These are phyloP conservation scores for Agraylea sexmaculata DNA, from an alignment of 1,140 invertebrate genomes.

Conservation along the genomic window DNA sequence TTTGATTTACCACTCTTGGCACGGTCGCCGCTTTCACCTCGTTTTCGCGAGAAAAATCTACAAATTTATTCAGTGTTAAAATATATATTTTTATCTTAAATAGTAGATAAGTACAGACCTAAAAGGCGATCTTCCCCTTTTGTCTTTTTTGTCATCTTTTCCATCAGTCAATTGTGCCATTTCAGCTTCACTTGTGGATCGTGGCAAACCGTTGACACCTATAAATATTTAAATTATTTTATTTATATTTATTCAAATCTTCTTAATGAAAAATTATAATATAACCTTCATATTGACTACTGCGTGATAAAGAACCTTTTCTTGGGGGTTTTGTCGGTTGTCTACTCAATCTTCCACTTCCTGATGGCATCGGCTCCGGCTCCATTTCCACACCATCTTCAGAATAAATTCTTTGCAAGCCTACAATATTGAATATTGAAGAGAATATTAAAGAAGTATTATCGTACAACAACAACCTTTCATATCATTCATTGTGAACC, in stretches of 20 bases:
- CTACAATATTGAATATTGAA: constrained; percentile 30
- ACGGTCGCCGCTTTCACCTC: constrained; percentile 49
- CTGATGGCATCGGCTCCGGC: constrained; percentile 34
- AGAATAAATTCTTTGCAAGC: constrained; percentile 69
- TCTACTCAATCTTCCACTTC: constrained; percentile 37
- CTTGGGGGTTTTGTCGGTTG: constrained; percentile 58
- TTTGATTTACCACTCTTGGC: constrained; percentile 49
- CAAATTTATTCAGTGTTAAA: constrained; percentile 16
- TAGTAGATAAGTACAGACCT: constrained; percentile 41
- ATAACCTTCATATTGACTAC: constrained; percentile 26
- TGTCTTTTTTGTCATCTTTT: constrained; percentile 61
- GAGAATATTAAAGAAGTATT: background rate
- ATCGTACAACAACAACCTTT: constrained; percentile 56
- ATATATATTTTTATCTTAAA: background rate
- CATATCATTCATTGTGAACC: constrained; percentile 84
- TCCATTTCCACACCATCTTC: constrained; percentile 69
- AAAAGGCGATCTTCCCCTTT: constrained; percentile 82
- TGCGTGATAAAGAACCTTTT: constrained; percentile 58
- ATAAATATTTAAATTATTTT: constrained; percentile 22
- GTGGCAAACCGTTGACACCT: constrained; percentile 47
- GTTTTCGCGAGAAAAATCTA: constrained; percentile 72
- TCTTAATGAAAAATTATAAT: background rate
- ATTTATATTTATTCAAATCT: background rate
- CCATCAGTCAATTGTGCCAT: constrained; percentile 47
- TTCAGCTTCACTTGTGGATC: constrained; percentile 62